Evolutionary conservation across 2,113 vertebrate genomes (phyloP), one percentile per base, ranked within the genome.

Genomic region (Equus przewalskii): DNA sequence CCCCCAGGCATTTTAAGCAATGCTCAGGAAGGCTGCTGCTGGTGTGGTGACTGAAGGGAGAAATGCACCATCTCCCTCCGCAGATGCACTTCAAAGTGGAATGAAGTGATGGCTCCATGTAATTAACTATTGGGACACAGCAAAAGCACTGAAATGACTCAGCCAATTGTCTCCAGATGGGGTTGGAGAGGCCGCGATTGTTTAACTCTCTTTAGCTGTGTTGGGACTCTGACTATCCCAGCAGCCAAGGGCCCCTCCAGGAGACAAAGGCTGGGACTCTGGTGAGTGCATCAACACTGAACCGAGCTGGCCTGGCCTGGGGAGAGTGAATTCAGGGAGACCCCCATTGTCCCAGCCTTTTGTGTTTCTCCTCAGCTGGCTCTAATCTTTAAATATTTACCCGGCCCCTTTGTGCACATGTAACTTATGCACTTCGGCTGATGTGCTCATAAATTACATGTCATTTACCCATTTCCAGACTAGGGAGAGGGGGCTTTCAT

Each of bases 371-470:
- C 79, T 89, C 82, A 96, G 92, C 97, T 93, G 97, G 97, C 96
- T 95, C 94, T 95, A 86, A 90, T 98, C 97, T 98, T 97, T 98
- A 98, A 98, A 98, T 98, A 98, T 98, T 98, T 98, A 98, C 98
- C 97, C 85, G 89, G 90, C 62, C 44, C 60, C 62, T 95, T 98
- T 97, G 96, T 98, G 76, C 83, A 16, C 16, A 2, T 75, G n/a
- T 87, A 94, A 98, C 96, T 98, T 95, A 86, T 4, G 97, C 93
- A 83, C 83, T 78, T 80, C 0, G 9, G 79, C 58, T 76, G 78
- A 46, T 72, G 94, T 75, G 88, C 92, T 93, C 67, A 78, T 98
- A 97, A 89, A 97, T 96, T 64, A 83, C n/a, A 7, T 41, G 1
- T 90, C 92, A 89, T 76, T 97, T 95, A 67, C 76, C 33, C 21